These are phyloP conservation scores for Diuraphis noxia DNA, from an alignment of 1,140 invertebrate species.

Conservation along the genomic window DNA sequence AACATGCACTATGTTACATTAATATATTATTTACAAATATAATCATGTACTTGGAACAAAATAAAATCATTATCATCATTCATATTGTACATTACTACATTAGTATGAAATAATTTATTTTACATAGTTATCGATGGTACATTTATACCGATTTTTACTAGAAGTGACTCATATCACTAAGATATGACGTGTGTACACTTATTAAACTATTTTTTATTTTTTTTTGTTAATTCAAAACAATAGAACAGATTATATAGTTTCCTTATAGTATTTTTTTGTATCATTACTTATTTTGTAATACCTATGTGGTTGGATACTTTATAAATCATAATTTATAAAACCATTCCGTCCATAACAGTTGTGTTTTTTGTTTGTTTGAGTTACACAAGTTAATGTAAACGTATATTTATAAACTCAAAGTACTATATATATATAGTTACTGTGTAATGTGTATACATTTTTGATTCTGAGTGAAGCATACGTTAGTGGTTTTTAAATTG, in stretches of 20 bases:
- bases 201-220: too few species aligned
- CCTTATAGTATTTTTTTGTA: neutral
- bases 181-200: neutral
- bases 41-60: neutral
- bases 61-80: neutral
- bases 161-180: neutral
- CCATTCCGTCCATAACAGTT: neutral
- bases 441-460: neutral
- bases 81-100: too few species aligned
- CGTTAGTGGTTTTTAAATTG: neutral
- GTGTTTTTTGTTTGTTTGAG: neutral
- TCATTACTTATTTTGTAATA: neutral
- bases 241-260: neutral
- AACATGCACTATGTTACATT: neutral
- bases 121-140: neutral
- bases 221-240: neutral
- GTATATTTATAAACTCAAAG: neutral
- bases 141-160: neutral
- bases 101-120: neutral
- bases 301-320: neutral
- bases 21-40: slow-evolving; percentile 3
- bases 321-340: neutral
- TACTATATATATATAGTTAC: neutral
- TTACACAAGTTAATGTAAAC: neutral
- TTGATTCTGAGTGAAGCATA: neutral